Evolutionary conservation across 2,797 vertebrate genomes (phyloP).

Genomic region (Cichlasoma orientale): DNA sequence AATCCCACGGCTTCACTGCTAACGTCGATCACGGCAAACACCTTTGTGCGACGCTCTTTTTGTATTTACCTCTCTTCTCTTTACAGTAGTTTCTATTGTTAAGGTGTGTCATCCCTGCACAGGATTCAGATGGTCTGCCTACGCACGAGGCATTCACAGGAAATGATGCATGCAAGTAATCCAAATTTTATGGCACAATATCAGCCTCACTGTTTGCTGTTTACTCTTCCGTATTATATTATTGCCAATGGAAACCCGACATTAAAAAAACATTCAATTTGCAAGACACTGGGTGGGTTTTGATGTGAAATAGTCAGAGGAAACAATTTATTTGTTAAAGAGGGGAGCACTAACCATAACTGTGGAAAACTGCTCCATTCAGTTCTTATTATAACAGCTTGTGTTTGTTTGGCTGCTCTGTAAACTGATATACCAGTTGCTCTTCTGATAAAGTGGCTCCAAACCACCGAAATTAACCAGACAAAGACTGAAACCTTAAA

Average conservation of each 20-base stretch:
- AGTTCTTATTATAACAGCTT: slow-evolving; percentile 3
- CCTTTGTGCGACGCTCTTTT: neutral
- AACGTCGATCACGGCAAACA: neutral
- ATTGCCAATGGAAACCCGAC: neutral
- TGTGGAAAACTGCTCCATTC: neutral
- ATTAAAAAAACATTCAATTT: neutral
- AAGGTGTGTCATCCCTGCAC: neutral
- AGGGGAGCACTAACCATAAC: neutral
- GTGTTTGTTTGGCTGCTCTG: slow-evolving; percentile 8
- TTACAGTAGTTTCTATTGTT: neutral
- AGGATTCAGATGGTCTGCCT: neutral
- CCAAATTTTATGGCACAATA: slow-evolving; percentile 17
- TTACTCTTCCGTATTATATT: neutral
- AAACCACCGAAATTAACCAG: neutral
- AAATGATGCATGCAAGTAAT: slow-evolving; percentile 19
- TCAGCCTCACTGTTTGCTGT: slow-evolving; percentile 1
- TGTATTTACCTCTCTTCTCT: neutral
- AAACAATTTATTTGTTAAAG: neutral
- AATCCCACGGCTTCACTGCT: neutral
- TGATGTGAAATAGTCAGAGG: neutral
- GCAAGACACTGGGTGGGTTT: neutral
- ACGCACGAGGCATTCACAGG: neutral
- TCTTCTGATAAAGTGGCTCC: neutral
- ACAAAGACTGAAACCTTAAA: neutral
- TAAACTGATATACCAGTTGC: slow-evolving; percentile 1